Evolutionary conservation across 2,888 invertebrate genomes (phyloP).

Genomic region (Cepaea hortensis): DNA sequence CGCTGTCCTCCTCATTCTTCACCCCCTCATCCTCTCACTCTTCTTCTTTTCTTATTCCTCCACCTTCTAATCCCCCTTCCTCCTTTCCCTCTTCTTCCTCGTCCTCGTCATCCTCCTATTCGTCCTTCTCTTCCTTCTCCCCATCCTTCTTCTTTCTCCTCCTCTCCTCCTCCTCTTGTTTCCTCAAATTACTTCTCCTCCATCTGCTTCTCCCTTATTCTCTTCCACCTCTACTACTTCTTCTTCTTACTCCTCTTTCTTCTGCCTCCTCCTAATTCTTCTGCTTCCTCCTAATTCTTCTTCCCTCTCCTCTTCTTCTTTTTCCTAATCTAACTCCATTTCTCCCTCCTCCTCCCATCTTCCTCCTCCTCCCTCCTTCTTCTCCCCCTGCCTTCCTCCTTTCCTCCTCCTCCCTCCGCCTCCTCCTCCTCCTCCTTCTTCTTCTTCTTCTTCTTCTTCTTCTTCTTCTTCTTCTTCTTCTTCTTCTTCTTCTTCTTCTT

Average conservation of each 20-base stretch:
- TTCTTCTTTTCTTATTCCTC: neutral
- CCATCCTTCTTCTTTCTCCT: neutral
- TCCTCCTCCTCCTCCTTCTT: conserved; percentile 6
- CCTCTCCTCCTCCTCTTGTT: neutral
- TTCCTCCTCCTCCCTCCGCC: neutral
- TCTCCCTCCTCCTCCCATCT: neutral
- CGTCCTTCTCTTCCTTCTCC: neutral
- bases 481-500: neutral
- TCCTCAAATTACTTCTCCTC: neutral
- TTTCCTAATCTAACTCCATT: neutral
- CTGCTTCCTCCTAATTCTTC: neutral
- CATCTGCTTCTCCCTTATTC: neutral
- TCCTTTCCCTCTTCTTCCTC: neutral
- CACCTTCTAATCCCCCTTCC: neutral
- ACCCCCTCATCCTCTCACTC: neutral
- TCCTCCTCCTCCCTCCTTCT: conserved; percentile 13
- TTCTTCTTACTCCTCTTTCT: neutral
- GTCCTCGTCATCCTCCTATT: neutral
- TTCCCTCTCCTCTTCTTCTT: neutral
- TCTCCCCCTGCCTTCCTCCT: neutral
- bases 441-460: conserved; percentile 32
- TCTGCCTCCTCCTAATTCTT: neutral
- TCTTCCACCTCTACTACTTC: neutral
- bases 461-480: neutral
- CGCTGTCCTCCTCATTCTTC: neutral